These are phyloP conservation scores for Zeus faber DNA, from an alignment of 2,113 vertebrate species.

Conservation along the genomic window DNA sequence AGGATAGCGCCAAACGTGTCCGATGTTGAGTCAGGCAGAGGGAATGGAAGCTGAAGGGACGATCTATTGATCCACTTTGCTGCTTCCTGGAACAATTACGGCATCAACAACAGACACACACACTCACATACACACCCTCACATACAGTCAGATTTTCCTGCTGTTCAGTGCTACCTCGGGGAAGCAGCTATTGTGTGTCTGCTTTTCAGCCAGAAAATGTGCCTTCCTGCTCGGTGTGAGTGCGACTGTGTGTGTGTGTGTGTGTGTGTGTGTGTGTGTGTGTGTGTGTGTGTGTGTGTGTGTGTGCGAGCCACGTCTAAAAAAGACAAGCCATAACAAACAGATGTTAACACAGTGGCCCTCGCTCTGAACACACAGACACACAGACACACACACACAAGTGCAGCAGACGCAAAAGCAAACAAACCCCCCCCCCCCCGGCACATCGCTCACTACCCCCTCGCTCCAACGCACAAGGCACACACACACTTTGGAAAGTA, in stretches of 20 bases:
- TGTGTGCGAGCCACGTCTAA: conserved; percentile 24
- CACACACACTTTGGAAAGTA: conserved; percentile 55
- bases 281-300: conserved; percentile 8
- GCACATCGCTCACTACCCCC: too few relatives aligned
- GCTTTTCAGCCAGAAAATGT: conserved; percentile 56
- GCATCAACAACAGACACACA: conserved; percentile 32
- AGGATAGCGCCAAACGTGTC: conserved; percentile 61
- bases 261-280: conserved; percentile 21
- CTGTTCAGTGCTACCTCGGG: conserved; percentile 58
- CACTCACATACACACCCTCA: conserved; percentile 21
- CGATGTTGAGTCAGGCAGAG: conserved; percentile 65
- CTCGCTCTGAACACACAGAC: conserved; percentile 25
- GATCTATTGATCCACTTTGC: conserved; percentile 68
- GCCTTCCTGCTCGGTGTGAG: conserved; percentile 39
- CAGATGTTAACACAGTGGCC: conserved; percentile 47
- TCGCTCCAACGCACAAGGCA: conserved; percentile 20
- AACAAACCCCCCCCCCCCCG: conserved; percentile 38
- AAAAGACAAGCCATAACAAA: conserved; percentile 57
- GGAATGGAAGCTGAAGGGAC: conserved; percentile 69
- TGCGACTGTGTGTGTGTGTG: conserved; percentile 16
- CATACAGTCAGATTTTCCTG: conserved; percentile 43
- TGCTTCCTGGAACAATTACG: conserved; percentile 66
- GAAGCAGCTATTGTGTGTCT: conserved; percentile 66
- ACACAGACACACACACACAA: too few relatives aligned
- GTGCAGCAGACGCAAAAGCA: conserved; percentile 31